phyloP scores from a whole-genome alignment of 2,113 vertebrate species.

The Apodemus sylvaticus region DNA sequence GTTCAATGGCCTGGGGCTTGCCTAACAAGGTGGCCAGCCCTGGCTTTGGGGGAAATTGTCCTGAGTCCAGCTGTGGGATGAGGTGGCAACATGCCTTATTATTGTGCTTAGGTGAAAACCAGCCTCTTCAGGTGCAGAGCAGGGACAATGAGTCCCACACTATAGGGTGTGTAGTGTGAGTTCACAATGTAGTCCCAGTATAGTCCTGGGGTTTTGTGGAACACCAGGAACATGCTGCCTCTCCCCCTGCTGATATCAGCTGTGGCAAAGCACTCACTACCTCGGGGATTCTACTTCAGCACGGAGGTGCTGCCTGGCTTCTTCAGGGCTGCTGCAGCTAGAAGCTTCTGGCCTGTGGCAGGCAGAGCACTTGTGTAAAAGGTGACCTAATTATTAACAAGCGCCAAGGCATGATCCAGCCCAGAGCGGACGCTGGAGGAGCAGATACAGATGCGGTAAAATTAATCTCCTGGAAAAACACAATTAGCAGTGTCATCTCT shows the following conservation, averaged over 20 bases:
- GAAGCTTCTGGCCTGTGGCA: not conserved
- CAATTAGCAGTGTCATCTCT: slow-evolving; percentile 30
- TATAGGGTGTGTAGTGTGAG: too few relatives aligned
- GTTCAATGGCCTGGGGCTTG: not conserved
- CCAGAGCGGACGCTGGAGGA: slow-evolving; percentile 22
- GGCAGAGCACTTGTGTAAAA: not conserved
- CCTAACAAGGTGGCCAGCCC: fast-evolving
- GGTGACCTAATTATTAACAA: slow-evolving; percentile 66
- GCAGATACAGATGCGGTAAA: slow-evolving; percentile 57
- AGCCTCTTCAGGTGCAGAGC: not conserved
- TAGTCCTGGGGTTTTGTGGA: too few relatives aligned
- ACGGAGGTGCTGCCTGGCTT: not conserved
- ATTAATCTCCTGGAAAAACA: slow-evolving; percentile 68
- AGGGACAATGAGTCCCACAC: too few relatives aligned
- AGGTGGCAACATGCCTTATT: too few relatives aligned
- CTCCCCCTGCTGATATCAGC: not conserved
- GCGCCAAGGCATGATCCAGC: not conserved
- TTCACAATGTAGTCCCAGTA: not conserved
- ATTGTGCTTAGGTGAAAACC: not conserved
- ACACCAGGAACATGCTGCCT: not conserved
- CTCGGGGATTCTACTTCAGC: not conserved
- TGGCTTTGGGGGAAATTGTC: not conserved
- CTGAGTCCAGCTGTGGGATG: not conserved
- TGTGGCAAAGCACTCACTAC: not conserved
- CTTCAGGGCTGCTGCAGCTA: fast-evolving